Base-by-base conservation (phyloP, 2,888 invertebrate species). In the Coleophora deauratella region DNA sequence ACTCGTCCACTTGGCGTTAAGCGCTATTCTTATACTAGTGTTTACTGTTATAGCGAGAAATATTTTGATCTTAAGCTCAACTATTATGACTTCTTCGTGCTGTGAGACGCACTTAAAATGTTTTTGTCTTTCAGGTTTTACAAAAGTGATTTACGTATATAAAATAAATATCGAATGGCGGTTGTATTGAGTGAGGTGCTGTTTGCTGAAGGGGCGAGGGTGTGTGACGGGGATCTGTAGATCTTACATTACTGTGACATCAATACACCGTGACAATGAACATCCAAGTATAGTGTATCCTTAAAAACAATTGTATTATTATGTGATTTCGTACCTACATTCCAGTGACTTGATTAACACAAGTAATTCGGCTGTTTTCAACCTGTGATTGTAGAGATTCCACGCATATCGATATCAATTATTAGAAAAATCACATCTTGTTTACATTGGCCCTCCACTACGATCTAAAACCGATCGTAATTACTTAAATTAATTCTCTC, bases 291-390 rank as follows among this genome's bases (percentile, higher is more conserved):
- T 50, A 52, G 52, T 46, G 43, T 49, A 59, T 58, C 54, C 54
- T 52, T 64, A 61, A 59, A 49, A 54, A 53, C 55, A 64, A 67
- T 61, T 59, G 69, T 46, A 52, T 59, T 28, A 11, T 28, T 41
- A 41, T 35, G 47, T 52, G 55, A 59, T 60, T 62, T 60, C 51
- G 56, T 52, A 60, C 59, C 57, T 55, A 55, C 35, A 32, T 31
- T 57, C 59, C 55, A 58, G 54, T 54, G 55, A 56, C 59, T 63
- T 65, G 54, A 62, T 50, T 59, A 58, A 66, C 46, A 61, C 61
- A 54, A 66, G 55, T 72, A 73, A 75, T 75, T 74, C 76, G 76
- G 72, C 58, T 66, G 59, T 42, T 55, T 55, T 62, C 57, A 62
- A 65, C 61, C 61, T 62, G 59, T 57, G 66, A 58, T 55, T 44